Conservation (phyloP, 2,113 vertebrate genomes). For the Seriola rivoliana region DNA sequence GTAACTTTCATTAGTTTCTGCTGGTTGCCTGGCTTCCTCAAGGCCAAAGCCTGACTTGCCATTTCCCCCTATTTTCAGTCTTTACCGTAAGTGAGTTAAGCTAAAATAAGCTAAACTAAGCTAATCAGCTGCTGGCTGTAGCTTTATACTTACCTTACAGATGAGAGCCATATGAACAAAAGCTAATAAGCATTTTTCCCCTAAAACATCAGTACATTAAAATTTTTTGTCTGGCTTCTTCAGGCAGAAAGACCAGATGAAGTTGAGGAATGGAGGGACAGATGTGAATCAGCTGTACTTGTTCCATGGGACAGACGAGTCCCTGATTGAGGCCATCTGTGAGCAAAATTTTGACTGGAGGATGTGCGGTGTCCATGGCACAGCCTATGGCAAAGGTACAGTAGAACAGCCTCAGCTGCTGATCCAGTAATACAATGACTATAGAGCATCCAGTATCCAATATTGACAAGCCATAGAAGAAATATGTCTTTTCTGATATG, state of each 20-base stretch:
- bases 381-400: conserved; percentile 87
- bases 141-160: not conserved
- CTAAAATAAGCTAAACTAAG: not conserved
- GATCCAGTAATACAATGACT: not conserved
- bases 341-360: conserved; percentile 90
- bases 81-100: not conserved
- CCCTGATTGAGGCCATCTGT: conserved; percentile 80
- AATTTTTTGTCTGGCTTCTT: not conserved
- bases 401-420: not conserved
- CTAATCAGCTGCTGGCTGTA: no score
- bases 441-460: not conserved
- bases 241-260: conserved; percentile 90
- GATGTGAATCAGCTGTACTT: conserved; percentile 79
- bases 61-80: not conserved
- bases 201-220: not conserved
- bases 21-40: not conserved
- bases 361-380: conserved; percentile 84
- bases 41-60: not conserved
- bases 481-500: not conserved
- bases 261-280: conserved; percentile 75
- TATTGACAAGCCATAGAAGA: not conserved
- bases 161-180: not conserved
- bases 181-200: not conserved
- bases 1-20: no score
- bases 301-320: conserved; percentile 84